Evolutionary conservation across 2,888 invertebrate genomes (phyloP).

Genomic region (Sinodicranocentrus sp.): DNA sequence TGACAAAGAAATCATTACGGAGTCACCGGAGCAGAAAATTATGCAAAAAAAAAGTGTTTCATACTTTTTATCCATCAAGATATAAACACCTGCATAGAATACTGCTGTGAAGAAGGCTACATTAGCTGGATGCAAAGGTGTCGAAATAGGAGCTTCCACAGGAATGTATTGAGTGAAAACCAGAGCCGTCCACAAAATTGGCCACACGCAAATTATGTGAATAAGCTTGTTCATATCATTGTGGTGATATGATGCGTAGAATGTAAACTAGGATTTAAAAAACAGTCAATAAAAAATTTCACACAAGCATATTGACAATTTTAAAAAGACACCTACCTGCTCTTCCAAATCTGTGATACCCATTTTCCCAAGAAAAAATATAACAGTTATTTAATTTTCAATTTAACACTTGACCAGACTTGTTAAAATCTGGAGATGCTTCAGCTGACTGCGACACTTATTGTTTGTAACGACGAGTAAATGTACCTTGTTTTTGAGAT

Average conservation of each 20-base stretch:
- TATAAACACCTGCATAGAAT: conserved; percentile 72
- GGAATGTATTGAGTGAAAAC: conserved; percentile 72
- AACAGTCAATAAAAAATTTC: neutral
- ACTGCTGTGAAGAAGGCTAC: conserved; percentile 67
- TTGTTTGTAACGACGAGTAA: no score
- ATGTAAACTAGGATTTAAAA: conserved; percentile 75
- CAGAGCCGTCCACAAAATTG: conserved; percentile 75
- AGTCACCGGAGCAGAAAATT: no score
- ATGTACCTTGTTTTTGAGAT: no score
- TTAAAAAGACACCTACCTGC: conserved; percentile 61
- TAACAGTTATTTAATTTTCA: no score
- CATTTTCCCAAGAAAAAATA: conserved; percentile 65
- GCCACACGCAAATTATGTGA: conserved; percentile 76
- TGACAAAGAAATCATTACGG: neutral
- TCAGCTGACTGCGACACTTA: no score
- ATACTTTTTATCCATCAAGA: conserved; percentile 74
- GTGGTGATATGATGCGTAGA: conserved; percentile 76
- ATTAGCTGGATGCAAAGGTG: conserved; percentile 73
- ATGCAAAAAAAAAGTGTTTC: neutral
- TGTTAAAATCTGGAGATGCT: neutral
- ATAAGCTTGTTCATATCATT: conserved; percentile 74
- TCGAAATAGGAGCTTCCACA: conserved; percentile 58
- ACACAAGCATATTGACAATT: neutral
- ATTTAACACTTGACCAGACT: neutral
- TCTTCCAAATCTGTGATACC: conserved; percentile 73